phyloP scores from a whole-genome alignment of 2,888 invertebrate species.

The Corbicula japonica region DNA sequence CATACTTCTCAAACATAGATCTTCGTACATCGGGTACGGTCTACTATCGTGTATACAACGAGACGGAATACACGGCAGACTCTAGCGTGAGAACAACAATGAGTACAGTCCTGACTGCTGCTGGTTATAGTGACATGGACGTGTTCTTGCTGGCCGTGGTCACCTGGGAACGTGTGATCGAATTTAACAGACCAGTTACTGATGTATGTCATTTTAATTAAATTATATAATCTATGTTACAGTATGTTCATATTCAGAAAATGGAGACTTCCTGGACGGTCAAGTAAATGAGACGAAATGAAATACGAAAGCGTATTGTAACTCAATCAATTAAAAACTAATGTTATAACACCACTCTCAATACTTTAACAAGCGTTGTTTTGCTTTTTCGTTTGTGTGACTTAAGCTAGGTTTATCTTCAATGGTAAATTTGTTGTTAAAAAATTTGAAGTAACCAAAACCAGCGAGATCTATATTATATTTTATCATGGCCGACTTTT shows the following conservation, averaged over 20 bases:
- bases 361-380: no score
- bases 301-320: no score
- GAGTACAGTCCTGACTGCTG: slow-evolving; percentile 5
- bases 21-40: neutral
- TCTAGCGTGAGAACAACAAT: neutral
- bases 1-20: slow-evolving; percentile 18
- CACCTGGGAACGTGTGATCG: slow-evolving; percentile 14
- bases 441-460: neutral
- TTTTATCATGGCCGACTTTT: no score
- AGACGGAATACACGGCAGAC: neutral
- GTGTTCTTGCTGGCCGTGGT: slow-evolving; percentile 8
- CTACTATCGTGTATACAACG: slow-evolving; percentile 5
- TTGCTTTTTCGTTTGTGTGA: no score
- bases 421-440: no score
- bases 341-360: no score
- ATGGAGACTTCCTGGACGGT: no score
- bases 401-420: no score
- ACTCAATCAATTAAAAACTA: no score
- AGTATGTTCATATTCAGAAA: no score
- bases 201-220: neutral
- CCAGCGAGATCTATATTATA: neutral
- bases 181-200: neutral
- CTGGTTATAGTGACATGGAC: slow-evolving; percentile 15
- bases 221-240: no score
- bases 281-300: no score